Base-by-base conservation (phyloP, 1,140 invertebrate species). In the Calephelis virginiensis region DNA sequence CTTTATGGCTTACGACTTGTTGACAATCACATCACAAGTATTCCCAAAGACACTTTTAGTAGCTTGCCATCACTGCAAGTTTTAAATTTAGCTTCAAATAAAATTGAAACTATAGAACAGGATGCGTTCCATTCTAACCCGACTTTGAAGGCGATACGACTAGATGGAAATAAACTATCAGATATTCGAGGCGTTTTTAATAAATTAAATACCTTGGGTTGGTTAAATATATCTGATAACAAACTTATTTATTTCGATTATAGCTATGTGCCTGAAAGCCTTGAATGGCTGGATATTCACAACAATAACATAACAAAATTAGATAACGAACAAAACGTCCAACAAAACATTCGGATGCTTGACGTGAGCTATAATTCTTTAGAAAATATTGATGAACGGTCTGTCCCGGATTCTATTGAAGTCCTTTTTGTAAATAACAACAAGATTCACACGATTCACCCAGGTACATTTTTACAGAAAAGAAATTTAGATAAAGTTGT, bases 351-450 rank as follows among this genome's bases (percentile, higher is more conserved):
- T 72, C 94, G 95, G 91, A 95, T 95, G 92, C 92, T 97, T 40
- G 95, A 97, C 83, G 94, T 94, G 40, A 96, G 95, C 83, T 95
- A 93, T 86, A 97, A 97, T 87, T 89, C 92, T 49, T 93, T 97
- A 74, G 93, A 93, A 72, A 92, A 94, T 78, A 90, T 97, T 56
- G 93, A 93, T 63, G 94, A 95, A 72, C 90, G 92, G 62, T 95
- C 94, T 12, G 89, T 97, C 74, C 96, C 96, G 5, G 93, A 96
- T 80, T 95, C 94, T 74, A 93, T 97, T 43, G 94, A 96, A 81
- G 94, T 94, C 61, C 90, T 97, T 78, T 94, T 94, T 78, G 90
- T 97, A 66, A 96, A 96, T 89, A 94, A 96, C 85, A 97, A 97
- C 88, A 92, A 93, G 74, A 95, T 96, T 78, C 90, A 92, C 65